Conservation (phyloP, 2,797 vertebrate genomes). For the Aselliscus stoliczkanus region DNA sequence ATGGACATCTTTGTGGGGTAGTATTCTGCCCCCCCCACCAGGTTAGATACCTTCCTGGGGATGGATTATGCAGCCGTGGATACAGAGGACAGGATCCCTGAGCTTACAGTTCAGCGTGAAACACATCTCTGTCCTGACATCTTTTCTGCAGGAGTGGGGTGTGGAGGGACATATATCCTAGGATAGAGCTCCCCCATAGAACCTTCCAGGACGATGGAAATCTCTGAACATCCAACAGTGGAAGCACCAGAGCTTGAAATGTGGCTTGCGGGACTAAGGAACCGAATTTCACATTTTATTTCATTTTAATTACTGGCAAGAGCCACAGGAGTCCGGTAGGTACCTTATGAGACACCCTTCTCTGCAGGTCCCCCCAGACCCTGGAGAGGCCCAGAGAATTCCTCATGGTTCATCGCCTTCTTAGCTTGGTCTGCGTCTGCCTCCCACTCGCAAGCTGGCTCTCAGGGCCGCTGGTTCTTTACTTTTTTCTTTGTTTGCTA, state of each 20-base stretch:
- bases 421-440: rapidly evolving
- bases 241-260: not conserved
- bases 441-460: rapidly evolving
- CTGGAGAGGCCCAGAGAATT: rapidly evolving
- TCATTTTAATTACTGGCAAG: no score
- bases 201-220: rapidly evolving
- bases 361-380: rapidly evolving
- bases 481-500: not conserved
- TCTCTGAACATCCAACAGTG: rapidly evolving
- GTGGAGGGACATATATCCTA: rapidly evolving
- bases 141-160: not conserved
- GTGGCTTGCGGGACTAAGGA: not conserved
- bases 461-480: no score
- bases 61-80: rapidly evolving
- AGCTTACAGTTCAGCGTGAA: not conserved
- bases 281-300: not conserved
- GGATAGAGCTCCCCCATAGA: rapidly evolving
- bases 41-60: not conserved
- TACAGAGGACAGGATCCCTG: rapidly evolving
- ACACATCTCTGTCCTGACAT: rapidly evolving
- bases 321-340: not conserved
- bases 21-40: no score
- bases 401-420: not conserved
- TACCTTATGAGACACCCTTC: no score
- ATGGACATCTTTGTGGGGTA: rapidly evolving